A percentile compares a stretch with the other conserved stretches of the same genome.
These are phyloP conservation scores for Ciconia nigra DNA, from an alignment of 2,797 vertebrate species.

Conservation along the genomic window DNA sequence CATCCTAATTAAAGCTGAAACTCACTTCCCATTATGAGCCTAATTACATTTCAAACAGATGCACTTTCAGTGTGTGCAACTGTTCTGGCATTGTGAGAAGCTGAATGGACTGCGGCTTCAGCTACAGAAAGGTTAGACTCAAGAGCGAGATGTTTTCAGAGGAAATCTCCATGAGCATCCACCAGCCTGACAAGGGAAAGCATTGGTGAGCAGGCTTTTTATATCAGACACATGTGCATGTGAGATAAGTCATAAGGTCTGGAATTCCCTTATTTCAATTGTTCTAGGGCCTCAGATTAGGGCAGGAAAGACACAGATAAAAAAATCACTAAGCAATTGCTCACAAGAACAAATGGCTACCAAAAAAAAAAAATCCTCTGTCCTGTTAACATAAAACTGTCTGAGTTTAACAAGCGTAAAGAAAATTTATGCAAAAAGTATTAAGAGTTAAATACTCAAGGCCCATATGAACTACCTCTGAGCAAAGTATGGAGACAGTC, in stretches of 20 bases:
- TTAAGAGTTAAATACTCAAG: background rate
- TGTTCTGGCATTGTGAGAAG: background rate
- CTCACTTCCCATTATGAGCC: background rate
- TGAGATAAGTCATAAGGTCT: background rate
- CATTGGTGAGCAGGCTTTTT: background rate
- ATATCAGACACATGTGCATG: background rate
- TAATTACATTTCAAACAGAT: background rate
- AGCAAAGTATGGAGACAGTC: background rate
- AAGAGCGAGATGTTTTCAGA: background rate
- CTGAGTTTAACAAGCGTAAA: background rate
- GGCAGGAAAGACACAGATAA: background rate
- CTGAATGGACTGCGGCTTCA: background rate
- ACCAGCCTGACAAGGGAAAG: background rate
- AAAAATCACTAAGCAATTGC: background rate
- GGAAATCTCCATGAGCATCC: background rate
- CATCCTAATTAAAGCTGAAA: slow-evolving; percentile 14
- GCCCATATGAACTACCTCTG: background rate
- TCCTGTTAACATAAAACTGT: background rate
- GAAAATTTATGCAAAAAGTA: background rate
- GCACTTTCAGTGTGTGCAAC: background rate
- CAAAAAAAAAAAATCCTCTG: background rate
- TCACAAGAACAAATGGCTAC: background rate
- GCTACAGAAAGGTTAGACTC: background rate
- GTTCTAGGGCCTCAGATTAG: background rate
- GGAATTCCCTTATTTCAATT: background rate